A percentile compares a stretch with the other conserved stretches of the same genome.
phyloP scores from a whole-genome alignment of 1,140 invertebrate genomes.

The Drosophila orosa region DNA sequence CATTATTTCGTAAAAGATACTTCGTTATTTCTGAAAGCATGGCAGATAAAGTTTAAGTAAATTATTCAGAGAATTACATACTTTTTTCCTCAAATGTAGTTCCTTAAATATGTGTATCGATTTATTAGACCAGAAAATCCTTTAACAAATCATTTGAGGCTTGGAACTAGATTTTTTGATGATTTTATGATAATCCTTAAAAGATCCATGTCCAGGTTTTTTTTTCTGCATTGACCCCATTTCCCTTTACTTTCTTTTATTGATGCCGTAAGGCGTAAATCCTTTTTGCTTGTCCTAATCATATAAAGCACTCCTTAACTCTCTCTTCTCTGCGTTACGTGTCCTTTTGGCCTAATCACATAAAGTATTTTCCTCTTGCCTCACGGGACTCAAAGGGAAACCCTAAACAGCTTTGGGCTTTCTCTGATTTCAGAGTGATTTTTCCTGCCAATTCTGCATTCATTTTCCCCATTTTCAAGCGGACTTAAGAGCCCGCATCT shows the following conservation, averaged over 20 bases:
- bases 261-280: neutral
- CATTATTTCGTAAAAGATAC: neutral
- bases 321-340: neutral
- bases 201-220: no score
- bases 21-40: neutral
- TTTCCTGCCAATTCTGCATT: slow-evolving; percentile 39
- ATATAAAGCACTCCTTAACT: neutral
- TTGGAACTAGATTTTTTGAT: neutral
- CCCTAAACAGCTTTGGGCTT: slow-evolving; percentile 25
- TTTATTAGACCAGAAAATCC: neutral
- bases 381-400: slow-evolving; percentile 15
- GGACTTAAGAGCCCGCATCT: slow-evolving; percentile 33
- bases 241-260: neutral
- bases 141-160: neutral
- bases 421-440: slow-evolving; percentile 8
- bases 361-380: slow-evolving; percentile 18
- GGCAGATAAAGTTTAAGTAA: slow-evolving; percentile 4
- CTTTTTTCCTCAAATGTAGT: neutral
- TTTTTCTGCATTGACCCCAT: neutral
- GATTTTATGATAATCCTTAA: neutral
- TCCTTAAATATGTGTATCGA: no score
- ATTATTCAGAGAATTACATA: neutral
- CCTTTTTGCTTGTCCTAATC: slow-evolving; percentile 4
- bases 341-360: slow-evolving; percentile 20
- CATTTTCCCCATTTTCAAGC: slow-evolving; percentile 23